Percentiles rank a stretch among this genome's conserved stretches.
Evolutionary conservation across 2,888 invertebrate species (phyloP).

Genomic region (Peribatodes rhomboidaria): DNA sequence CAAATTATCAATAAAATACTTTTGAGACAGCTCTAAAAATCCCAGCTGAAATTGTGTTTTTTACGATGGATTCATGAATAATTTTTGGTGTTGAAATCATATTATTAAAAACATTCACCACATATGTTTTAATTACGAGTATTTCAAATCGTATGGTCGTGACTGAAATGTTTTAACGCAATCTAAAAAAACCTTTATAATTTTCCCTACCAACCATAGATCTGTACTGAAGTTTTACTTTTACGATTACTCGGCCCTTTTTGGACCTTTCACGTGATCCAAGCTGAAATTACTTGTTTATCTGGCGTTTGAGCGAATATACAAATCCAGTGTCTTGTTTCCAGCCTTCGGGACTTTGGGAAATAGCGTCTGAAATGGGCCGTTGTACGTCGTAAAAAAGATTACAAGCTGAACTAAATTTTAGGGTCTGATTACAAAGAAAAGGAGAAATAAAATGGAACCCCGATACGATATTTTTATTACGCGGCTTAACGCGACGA

Average conservation of each 20-base stretch:
- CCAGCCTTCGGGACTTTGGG: conserved; percentile 25
- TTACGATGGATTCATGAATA: no score
- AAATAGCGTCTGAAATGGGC: conserved; percentile 31
- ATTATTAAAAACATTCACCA: no score
- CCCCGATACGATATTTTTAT: conserved; percentile 10
- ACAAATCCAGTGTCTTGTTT: conserved; percentile 21
- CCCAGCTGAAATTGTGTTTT: no score
- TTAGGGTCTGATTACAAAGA: conserved; percentile 38
- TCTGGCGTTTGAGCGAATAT: conserved; percentile 8
- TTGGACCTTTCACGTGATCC: background rate
- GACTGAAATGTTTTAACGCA: no score
- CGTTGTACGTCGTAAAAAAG: conserved; percentile 40
- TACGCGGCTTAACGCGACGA: background rate
- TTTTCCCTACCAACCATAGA: background rate
- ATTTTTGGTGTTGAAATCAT: no score
- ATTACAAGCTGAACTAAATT: conserved; percentile 43
- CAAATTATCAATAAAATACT: no score
- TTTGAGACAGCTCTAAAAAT: no score
- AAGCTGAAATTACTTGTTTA: conserved; percentile 11
- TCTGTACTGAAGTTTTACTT: background rate
- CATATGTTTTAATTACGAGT: background rate
- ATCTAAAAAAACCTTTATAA: no score
- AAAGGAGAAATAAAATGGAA: conserved; percentile 24
- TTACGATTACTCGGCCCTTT: conserved; percentile 1
- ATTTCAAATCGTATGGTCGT: no score